Evolutionary conservation across 2,113 vertebrate species (phyloP).

Genomic region (Mobula birostris): DNA sequence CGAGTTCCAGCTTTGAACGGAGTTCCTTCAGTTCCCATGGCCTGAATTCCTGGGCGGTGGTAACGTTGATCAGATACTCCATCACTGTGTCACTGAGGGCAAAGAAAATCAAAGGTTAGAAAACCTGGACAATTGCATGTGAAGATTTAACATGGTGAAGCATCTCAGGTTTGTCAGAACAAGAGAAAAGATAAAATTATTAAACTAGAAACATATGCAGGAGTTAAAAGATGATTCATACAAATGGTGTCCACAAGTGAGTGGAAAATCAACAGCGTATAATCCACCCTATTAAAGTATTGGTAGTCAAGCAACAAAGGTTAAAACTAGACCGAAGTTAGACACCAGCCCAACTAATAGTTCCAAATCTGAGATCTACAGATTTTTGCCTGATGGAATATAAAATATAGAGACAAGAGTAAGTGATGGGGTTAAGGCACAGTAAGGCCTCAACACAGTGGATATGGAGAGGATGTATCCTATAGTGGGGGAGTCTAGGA

Average conservation of each 20-base stretch:
- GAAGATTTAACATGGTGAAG: not conserved
- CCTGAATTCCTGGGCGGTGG: conserved; percentile 86
- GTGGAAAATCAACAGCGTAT: not conserved
- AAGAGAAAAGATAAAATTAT: not conserved
- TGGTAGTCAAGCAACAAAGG: not conserved
- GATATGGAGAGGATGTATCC: too few species aligned
- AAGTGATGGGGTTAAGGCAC: not conserved
- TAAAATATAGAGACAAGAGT: not conserved
- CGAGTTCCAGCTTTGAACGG: conserved; percentile 62
- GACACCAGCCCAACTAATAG: not conserved
- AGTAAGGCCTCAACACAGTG: too few species aligned
- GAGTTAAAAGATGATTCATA: too few species aligned
- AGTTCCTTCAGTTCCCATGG: conserved; percentile 81
- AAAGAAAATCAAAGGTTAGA: not conserved
- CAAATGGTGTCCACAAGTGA: too few species aligned
- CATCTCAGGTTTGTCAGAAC: too few species aligned
- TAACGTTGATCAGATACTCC: conserved; percentile 96
- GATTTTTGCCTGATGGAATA: not conserved
- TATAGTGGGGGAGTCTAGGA: too few species aligned
- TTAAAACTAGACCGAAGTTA: not conserved
- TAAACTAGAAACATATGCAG: not conserved
- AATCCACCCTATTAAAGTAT: not conserved
- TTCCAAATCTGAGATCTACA: not conserved
- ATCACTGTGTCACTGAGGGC: conserved; percentile 80
- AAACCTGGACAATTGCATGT: not conserved